A percentile compares a stretch with the other conserved stretches of the same genome.
Conservation (phyloP, 2,888 invertebrate genomes). For the Linyphia triangularis region DNA sequence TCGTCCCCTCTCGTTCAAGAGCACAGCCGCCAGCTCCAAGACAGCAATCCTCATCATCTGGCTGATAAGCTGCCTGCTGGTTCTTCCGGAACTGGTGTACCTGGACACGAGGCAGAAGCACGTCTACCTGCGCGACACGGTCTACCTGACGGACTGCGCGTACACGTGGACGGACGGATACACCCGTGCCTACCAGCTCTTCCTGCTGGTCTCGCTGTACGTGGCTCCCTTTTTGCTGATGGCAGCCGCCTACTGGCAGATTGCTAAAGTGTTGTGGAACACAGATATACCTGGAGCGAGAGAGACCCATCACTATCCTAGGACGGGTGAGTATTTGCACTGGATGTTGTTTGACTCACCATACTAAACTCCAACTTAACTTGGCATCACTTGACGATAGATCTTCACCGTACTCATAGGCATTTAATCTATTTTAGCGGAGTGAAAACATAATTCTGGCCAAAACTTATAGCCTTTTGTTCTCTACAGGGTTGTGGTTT, state of each 20-base stretch:
- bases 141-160: conserved; percentile 86
- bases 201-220: conserved; percentile 85
- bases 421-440: too few species aligned
- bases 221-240: conserved; percentile 89
- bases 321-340: conserved; percentile 33
- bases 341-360: neutral
- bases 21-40: conserved; percentile 89
- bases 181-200: conserved; percentile 81
- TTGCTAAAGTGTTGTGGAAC: conserved; percentile 90
- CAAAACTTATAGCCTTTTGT: too few species aligned
- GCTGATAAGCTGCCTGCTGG: conserved; percentile 84
- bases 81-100: conserved; percentile 85
- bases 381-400: too few species aligned
- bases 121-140: conserved; percentile 82
- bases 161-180: conserved; percentile 86
- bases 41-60: conserved; percentile 90
- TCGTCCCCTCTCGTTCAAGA: conserved; percentile 91
- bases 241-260: conserved; percentile 91
- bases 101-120: conserved; percentile 83
- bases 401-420: too few species aligned
- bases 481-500: too few species aligned
- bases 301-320: conserved; percentile 62
- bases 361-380: too few species aligned
- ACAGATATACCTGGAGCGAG: conserved; percentile 86
- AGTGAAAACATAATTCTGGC: too few species aligned